Percentiles rank a stretch among this genome's conserved stretches.
These are phyloP conservation scores for Rana temporaria DNA, from an alignment of 2,113 vertebrate species.

Conservation along the genomic window DNA sequence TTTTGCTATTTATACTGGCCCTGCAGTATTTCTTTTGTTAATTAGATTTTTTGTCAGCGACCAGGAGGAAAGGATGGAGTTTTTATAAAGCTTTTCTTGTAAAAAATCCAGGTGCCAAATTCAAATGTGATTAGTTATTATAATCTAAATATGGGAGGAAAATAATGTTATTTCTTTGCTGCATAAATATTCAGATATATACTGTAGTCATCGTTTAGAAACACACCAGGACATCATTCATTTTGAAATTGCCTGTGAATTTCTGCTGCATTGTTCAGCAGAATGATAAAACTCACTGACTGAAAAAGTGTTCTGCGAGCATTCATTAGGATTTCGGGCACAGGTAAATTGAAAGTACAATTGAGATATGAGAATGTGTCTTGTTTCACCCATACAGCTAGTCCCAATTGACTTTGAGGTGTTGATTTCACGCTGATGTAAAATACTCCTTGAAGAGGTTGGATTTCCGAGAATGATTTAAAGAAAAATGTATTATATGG, in stretches of 20 bases:
- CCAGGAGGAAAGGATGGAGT: too few relatives aligned
- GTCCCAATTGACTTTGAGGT: slow-evolving; percentile 31
- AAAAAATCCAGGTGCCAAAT: neutral
- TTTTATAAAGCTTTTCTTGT: too few relatives aligned
- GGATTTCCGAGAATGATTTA: slow-evolving; percentile 35
- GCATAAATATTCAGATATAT: neutral
- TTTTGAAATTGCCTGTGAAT: neutral
- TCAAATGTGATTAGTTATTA: neutral
- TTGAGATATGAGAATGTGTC: slow-evolving; percentile 22
- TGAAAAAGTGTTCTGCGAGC: neutral
- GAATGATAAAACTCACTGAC: slow-evolving; percentile 14
- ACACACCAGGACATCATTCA: neutral
- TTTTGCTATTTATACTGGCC: too few relatives aligned
- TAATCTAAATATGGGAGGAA: neutral
- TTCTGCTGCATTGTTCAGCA: slow-evolving; percentile 1
- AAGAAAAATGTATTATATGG: slow-evolving; percentile 18
- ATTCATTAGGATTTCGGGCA: slow-evolving; percentile 28
- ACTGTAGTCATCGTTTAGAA: neutral
- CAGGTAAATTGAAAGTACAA: slow-evolving; percentile 30
- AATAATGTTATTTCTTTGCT: neutral
- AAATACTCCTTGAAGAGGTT: slow-evolving; percentile 14
- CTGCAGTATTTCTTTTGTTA: neutral
- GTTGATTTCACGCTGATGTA: slow-evolving; percentile 34
- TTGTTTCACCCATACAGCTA: neutral
- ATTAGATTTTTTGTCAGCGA: neutral